These are phyloP conservation scores for Rhagologus leucostigma DNA, from an alignment of 2,113 vertebrate species.

Conservation along the genomic window DNA sequence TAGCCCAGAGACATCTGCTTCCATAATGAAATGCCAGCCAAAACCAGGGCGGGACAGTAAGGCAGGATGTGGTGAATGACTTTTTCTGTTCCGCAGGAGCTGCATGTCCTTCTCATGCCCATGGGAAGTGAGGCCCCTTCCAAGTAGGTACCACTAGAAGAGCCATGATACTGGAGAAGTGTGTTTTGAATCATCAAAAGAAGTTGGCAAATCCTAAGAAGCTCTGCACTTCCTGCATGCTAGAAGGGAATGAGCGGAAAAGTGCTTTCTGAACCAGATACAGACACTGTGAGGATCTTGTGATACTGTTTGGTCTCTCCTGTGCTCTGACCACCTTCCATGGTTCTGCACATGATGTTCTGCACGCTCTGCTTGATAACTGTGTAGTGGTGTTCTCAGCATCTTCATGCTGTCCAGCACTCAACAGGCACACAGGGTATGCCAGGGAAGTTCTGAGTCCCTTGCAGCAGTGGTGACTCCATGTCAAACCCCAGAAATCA, in stretches of 20 bases:
- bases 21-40: not conserved
- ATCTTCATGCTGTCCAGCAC: not conserved
- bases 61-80: not conserved
- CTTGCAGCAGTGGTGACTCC: not conserved
- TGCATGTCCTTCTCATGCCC: accelerated
- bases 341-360: not conserved
- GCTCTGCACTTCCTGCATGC: not conserved
- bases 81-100: not conserved
- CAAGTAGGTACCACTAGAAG: not conserved
- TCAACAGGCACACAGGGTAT: not conserved
- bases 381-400: not conserved
- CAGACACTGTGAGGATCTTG: not conserved
- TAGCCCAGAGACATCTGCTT: not conserved
- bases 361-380: not conserved
- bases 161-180: not conserved
- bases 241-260: not conserved
- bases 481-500: not conserved
- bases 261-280: not conserved
- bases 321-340: not conserved
- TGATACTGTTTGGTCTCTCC: not conserved
- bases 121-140: not conserved
- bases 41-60: not conserved
- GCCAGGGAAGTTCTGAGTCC: not conserved
- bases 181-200: not conserved
- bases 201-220: not conserved